phyloP scores from a whole-genome alignment of 2,113 vertebrate genomes.

The Xenus cinereus region DNA sequence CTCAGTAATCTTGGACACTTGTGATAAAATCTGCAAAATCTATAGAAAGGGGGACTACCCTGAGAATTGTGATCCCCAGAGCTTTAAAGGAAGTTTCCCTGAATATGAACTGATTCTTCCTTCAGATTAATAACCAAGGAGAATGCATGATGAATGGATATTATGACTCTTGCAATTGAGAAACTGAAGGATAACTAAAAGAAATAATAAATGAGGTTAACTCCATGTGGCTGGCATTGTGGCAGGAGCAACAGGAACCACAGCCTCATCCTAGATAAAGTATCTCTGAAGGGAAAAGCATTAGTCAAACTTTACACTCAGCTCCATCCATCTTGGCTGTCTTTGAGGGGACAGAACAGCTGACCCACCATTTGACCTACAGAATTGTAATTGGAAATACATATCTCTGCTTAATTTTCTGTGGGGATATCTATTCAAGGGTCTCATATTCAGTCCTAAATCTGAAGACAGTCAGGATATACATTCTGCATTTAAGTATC shows the following conservation, averaged over 20 bases:
- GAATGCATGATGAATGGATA: neutral
- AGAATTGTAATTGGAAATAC: conserved; percentile 30
- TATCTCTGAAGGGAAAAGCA: neutral
- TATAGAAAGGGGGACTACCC: neutral
- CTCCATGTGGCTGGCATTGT: neutral
- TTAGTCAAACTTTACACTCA: conserved; percentile 15
- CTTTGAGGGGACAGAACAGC: conserved; percentile 10
- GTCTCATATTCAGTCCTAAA: neutral
- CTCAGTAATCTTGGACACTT: neutral
- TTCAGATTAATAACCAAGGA: conserved; percentile 38
- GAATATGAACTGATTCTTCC: conserved; percentile 17
- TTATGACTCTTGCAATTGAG: conserved; percentile 21
- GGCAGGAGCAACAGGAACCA: neutral
- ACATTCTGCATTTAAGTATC: neutral
- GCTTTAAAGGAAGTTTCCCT: conserved; percentile 7
- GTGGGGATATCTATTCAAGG: neutral
- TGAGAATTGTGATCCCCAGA: neutral
- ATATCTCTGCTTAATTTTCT: neutral
- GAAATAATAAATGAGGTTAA: conserved; percentile 45
- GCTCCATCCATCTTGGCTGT: neutral
- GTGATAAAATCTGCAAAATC: neutral
- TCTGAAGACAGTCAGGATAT: neutral
- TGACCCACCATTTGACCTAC: conserved; percentile 17
- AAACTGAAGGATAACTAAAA: conserved; percentile 36
- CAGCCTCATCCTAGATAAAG: neutral